Evolutionary conservation across 2,113 vertebrate genomes (phyloP).

Genomic region (Dromiciops gliroides): DNA sequence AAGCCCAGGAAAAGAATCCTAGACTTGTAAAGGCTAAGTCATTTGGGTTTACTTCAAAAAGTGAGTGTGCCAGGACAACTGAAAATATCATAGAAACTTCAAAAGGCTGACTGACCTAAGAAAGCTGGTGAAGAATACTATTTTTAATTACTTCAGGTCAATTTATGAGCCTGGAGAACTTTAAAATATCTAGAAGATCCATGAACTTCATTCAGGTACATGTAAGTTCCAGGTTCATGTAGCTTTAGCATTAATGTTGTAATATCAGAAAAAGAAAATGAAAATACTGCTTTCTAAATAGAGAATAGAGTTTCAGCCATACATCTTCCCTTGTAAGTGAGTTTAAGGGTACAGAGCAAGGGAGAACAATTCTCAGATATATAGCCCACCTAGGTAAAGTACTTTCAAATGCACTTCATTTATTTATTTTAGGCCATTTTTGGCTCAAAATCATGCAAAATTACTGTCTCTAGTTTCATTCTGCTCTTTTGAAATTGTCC

Average conservation of each 20-base stretch:
- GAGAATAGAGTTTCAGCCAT: slow-evolving; percentile 69
- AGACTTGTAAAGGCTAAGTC: slow-evolving; percentile 68
- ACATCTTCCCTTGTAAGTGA: slow-evolving; percentile 76
- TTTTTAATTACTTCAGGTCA: slow-evolving; percentile 76
- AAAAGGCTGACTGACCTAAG: slow-evolving; percentile 72
- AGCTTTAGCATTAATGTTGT: slow-evolving; percentile 68
- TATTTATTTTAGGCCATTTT: slow-evolving; percentile 91
- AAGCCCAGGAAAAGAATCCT: slow-evolving; percentile 14
- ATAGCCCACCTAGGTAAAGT: slow-evolving; percentile 91
- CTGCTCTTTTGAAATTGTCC: slow-evolving; percentile 89
- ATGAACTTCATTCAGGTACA: slow-evolving; percentile 82
- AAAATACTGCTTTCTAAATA: slow-evolving; percentile 81
- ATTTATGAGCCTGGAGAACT: slow-evolving; percentile 79
- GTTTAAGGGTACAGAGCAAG: slow-evolving; percentile 59
- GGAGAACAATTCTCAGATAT: slow-evolving; percentile 84
- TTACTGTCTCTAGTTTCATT: slow-evolving; percentile 90
- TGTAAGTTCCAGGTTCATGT: slow-evolving; percentile 76
- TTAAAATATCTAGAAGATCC: slow-evolving; percentile 73
- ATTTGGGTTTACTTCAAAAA: slow-evolving; percentile 57
- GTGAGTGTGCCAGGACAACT: slow-evolving; percentile 63
- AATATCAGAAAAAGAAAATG: slow-evolving; percentile 76
- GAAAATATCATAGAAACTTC: slow-evolving; percentile 76
- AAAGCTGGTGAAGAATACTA: slow-evolving; percentile 62
- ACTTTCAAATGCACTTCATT: slow-evolving; percentile 89
- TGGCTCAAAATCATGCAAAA: slow-evolving; percentile 89